Evolutionary conservation across 2,888 invertebrate species (phyloP).

Genomic region (Listrodromus nycthemerus): DNA sequence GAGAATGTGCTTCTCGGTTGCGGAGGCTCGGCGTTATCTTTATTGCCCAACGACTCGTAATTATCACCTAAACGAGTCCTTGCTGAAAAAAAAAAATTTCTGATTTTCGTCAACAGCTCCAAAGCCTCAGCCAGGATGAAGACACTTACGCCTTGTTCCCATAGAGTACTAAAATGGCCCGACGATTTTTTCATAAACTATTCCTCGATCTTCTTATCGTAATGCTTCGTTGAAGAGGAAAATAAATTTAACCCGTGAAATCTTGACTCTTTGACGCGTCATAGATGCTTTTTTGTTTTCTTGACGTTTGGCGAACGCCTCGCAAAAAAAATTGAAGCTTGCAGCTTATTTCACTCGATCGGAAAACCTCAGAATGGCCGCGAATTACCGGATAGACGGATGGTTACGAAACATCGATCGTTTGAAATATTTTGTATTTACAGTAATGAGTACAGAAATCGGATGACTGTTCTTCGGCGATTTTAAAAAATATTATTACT

Average conservation of each 20-base stretch:
- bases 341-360: slow-evolving; percentile 21
- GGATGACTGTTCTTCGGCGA: not conserved
- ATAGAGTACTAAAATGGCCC: slow-evolving; percentile 34
- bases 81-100: slow-evolving; percentile 41
- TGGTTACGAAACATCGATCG: not conserved
- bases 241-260: slow-evolving; percentile 23
- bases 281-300: slow-evolving; percentile 40
- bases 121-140: not conserved
- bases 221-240: slow-evolving; percentile 51
- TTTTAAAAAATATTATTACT: slow-evolving; percentile 17
- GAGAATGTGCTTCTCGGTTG: slow-evolving; percentile 44
- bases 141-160: slow-evolving; percentile 47
- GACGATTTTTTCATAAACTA: not conserved
- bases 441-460: slow-evolving; percentile 22
- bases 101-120: not conserved
- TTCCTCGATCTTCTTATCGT: slow-evolving; percentile 33
- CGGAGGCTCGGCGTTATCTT: slow-evolving; percentile 15
- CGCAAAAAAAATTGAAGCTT: slow-evolving; percentile 10
- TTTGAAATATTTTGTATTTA: slow-evolving; percentile 43
- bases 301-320: slow-evolving; percentile 30
- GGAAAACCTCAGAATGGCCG: not conserved
- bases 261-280: slow-evolving; percentile 39
- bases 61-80: slow-evolving; percentile 59
- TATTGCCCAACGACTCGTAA: slow-evolving; percentile 51
- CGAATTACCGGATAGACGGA: not conserved